Base-by-base conservation (phyloP, 2,888 invertebrate genomes). In the Incurvaria masculella region DNA sequence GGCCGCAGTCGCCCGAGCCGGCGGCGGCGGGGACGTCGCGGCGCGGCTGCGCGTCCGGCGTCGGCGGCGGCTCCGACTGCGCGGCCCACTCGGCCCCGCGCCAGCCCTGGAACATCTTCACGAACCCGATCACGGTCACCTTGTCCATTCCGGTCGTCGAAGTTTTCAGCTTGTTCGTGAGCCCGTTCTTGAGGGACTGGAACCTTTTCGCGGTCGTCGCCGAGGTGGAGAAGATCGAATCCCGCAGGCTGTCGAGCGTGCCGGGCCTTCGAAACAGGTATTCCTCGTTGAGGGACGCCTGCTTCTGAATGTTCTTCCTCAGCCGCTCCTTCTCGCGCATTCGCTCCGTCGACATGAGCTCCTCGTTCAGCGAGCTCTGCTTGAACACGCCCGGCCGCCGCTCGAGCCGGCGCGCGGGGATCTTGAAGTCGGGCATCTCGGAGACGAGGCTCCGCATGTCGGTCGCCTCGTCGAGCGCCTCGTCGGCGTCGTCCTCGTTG, bases 361-460 rank as follows among this genome's bases (percentile, higher is more conserved):
- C 94, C 64, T 94, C 94, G 61, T 94, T 94, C 51, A 94, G 80
- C 1, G 94, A 94, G 53, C 90, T 87, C 65, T 94, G 94, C 62
- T 94, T 91, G 53, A 85, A 79, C 6, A 88, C 86, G 21, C 82
- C 84, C 33, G 82, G 83, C 56, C 78, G 78, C 14, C 74, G 69
- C 42, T 72, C 69, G 55, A 69, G 54, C 49, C 69, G 69, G 39
- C 71, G 69, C 1, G 79, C 68, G 48, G 79, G 79, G 50, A 81
- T 69, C 70, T 81, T 84, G 58, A 85, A 83, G 64, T 87, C 85
- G 53, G 87, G 86, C 66, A 85, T 71, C 63, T 82, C 81, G 60
- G 81, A 82, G 10, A 84, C 81, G 55, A 84, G 65, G 55, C 81
- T 81, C 61, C 83, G 83, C 83, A 88, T 87, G 62, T 88, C 89